phyloP scores from a whole-genome alignment of 2,888 invertebrate genomes.

The Ischnura elegans region DNA sequence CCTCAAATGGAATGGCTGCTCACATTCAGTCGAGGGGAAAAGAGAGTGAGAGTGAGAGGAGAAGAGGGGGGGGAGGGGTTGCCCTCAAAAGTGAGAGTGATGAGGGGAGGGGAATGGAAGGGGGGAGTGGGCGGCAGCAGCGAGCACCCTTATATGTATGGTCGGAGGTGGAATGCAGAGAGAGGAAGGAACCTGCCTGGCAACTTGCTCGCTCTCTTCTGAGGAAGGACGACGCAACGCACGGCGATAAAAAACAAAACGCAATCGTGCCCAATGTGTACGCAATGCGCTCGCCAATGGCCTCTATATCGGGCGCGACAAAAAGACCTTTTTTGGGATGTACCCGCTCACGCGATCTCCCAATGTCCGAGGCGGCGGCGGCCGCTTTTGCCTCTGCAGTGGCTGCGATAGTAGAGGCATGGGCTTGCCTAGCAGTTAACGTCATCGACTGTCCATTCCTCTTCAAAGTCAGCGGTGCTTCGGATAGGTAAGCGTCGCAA shows the following conservation, averaged over 20 bases:
- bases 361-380: too few species aligned
- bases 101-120: neutral
- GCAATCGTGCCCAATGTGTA: conserved; percentile 31
- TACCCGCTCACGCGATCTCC: too few species aligned
- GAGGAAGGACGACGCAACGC: neutral
- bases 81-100: neutral
- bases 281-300: neutral
- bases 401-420: too few species aligned
- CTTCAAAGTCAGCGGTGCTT: too few species aligned
- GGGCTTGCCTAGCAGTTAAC: too few species aligned
- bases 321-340: conserved; percentile 13
- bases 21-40: too few species aligned
- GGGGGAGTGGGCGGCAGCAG: neutral
- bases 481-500: too few species aligned
- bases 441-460: too few species aligned
- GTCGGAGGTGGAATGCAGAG: neutral
- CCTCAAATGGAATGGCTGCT: neutral
- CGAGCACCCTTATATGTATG: neutral
- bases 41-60: neutral
- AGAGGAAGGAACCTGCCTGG: neutral
- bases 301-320: conserved; percentile 1
- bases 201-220: neutral
- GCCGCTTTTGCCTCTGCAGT: too few species aligned
- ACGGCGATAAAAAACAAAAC: neutral
- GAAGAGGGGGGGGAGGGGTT: neutral